A percentile compares a stretch with the other conserved stretches of the same genome.
Evolutionary conservation across 2,113 vertebrate genomes (phyloP).

Genomic region (Nyctibius bracteatus): DNA sequence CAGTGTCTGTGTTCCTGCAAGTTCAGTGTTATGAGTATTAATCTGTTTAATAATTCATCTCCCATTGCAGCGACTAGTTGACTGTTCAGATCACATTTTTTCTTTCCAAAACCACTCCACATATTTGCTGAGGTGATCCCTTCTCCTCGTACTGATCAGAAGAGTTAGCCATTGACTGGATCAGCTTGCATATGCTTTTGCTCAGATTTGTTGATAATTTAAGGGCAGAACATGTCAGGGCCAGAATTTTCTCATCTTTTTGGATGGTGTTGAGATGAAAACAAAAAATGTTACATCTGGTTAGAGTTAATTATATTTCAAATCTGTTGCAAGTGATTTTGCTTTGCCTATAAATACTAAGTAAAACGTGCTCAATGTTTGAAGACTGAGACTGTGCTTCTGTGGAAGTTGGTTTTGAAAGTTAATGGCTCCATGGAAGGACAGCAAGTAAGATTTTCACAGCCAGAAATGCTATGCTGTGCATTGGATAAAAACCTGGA

Average conservation of each 20-base stretch:
- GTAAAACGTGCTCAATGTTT: background rate
- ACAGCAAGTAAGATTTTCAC: background rate
- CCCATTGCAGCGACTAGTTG: background rate
- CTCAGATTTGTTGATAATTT: background rate
- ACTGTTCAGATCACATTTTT: background rate
- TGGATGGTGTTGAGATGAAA: background rate
- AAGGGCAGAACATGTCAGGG: background rate
- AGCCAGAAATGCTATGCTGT: background rate
- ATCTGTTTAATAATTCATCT: background rate
- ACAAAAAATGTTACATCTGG: background rate
- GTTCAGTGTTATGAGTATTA: background rate
- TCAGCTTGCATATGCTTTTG: background rate
- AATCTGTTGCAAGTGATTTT: background rate
- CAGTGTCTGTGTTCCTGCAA: background rate
- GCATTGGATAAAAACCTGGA: background rate
- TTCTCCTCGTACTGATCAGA: background rate
- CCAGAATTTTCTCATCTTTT: background rate
- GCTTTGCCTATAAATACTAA: background rate
- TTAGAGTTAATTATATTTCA: slow-evolving; percentile 18
- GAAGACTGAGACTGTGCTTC: background rate
- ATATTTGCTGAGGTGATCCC: background rate
- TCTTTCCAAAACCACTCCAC: background rate
- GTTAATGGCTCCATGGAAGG: background rate
- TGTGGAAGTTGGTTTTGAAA: background rate
- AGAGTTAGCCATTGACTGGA: background rate